Base-by-base conservation (phyloP, 1,140 invertebrate genomes). In the Charaxes varanes region DNA sequence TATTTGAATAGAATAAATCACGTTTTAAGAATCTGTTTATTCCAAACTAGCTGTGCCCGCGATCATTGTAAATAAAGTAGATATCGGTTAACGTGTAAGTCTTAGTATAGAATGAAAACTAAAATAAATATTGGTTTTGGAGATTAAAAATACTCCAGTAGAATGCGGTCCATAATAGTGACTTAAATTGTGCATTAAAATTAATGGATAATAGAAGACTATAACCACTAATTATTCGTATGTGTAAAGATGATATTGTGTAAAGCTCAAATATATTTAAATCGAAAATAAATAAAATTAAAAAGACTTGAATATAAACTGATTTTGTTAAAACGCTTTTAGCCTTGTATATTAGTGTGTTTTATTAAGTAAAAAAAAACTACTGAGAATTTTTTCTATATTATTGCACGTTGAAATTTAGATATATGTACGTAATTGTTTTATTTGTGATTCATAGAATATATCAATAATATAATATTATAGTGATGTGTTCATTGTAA, bases 241-340 rank as follows among this genome's bases (percentile, higher is more conserved):
- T 80, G 71, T 78, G 74, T 31, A 77, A 72, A 77, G 54, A 64
- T 71, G 77, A 77, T 68, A 52, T 49, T 53, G 53, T 72, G 62
- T n/a, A 78, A 73, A 65, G 74, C 76, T 83, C 76, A 80, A 80
- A 80, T 78, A 70, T 73, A 68, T 70, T 57, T 73, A 69, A 72
- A 68, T 52, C n/a, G n/a, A n/a, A n/a, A n/a, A 35, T 41, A 51
- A 41, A 30, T 63, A 55, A 73, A 56, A 69, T 61, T 67, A 68
- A 76, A 74, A 76, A 82, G 77, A 82, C 77, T 82, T 81, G 58
- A 69, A 58, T 37, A 45, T 62, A 66, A 67, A 67, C 47, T 64
- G 50, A 72, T 53, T 66, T 55, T 55, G 54, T 67, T 62, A 61
- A 74, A 31, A 31, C 47, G 68, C 68, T 80, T 77, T 33, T 53